These are phyloP conservation scores for Ramphastos sulfuratus DNA, from an alignment of 2,113 vertebrate genomes.

Conservation along the genomic window DNA sequence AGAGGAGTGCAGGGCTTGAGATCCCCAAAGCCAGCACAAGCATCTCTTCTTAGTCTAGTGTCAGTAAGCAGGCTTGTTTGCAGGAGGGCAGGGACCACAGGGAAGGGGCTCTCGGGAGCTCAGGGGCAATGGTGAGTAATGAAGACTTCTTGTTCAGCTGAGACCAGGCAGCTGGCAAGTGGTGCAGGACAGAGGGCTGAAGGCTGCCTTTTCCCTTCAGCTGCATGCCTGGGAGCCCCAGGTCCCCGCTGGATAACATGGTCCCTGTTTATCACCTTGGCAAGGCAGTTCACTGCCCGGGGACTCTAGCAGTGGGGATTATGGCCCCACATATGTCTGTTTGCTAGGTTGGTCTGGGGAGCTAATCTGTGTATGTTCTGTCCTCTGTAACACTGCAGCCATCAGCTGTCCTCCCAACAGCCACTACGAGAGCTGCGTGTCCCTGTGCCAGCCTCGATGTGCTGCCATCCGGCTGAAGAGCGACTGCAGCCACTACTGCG, in stretches of 20 bases:
- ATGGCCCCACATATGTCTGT: rapidly evolving
- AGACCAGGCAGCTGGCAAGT: not conserved
- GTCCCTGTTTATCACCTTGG: not conserved
- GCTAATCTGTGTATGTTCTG: not conserved
- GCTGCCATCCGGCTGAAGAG: slow-evolving; percentile 91
- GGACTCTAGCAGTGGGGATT: rapidly evolving
- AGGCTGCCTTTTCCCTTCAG: not conserved
- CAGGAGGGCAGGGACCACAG: too few relatives aligned
- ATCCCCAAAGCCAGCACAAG: not conserved
- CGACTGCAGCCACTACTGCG: slow-evolving; percentile 93
- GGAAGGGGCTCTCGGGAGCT: not conserved
- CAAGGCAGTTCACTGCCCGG: not conserved
- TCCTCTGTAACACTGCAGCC: slow-evolving; percentile 71
- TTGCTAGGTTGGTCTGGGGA: rapidly evolving
- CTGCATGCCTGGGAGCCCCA: rapidly evolving
- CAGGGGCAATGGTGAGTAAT: rapidly evolving
- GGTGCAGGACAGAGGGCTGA: rapidly evolving
- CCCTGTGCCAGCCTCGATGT: slow-evolving; percentile 93
- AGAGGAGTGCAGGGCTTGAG: rapidly evolving
- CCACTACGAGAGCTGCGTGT: slow-evolving; percentile 92
- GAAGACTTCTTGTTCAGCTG: not conserved
- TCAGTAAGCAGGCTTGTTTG: not conserved
- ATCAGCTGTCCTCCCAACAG: slow-evolving; percentile 92
- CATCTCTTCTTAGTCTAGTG: not conserved
- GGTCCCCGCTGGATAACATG: not conserved